A percentile compares a stretch with the other conserved stretches of the same genome.
These are phyloP conservation scores for Liolophura sinensis DNA, from an alignment of 1,140 invertebrate species.

Conservation along the genomic window DNA sequence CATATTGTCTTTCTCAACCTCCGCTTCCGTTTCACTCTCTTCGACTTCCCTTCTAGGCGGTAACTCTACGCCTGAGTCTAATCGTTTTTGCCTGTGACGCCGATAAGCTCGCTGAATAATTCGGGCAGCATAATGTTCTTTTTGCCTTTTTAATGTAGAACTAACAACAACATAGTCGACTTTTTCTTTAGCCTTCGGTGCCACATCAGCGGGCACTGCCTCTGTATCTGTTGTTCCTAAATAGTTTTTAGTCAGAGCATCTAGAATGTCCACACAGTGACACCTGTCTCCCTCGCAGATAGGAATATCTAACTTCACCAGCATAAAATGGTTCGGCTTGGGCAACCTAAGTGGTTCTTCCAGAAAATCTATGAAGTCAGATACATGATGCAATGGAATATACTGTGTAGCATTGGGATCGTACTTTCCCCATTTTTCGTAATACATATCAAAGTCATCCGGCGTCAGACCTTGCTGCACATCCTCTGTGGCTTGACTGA, in stretches of 20 bases:
- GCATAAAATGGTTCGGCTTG: constrained; percentile 98
- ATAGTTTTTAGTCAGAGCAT: constrained; percentile 89
- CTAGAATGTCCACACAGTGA: constrained; percentile 97
- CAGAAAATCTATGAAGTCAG: constrained; percentile 88
- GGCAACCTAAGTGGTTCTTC: constrained; percentile 73
- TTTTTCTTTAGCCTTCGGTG: constrained; percentile 81
- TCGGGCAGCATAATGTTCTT: constrained; percentile 93
- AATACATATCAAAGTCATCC: constrained; percentile 99
- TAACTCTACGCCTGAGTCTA: no score
- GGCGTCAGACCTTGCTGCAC: constrained; percentile 97
- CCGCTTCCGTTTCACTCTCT: no score
- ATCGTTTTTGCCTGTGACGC: constrained; percentile 24
- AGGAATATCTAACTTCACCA: constrained; percentile 97
- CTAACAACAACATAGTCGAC: constrained; percentile 89
- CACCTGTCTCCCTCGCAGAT: constrained; percentile 96
- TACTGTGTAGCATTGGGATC: constrained; percentile 98
- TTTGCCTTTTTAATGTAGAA: constrained; percentile 90
- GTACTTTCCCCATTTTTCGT: constrained; percentile 98
- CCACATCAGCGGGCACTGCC: constrained; percentile 65
- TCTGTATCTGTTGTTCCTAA: constrained; percentile 78
- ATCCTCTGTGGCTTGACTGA: constrained; percentile 96
- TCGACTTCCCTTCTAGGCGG: no score
- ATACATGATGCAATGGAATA: constrained; percentile 89
- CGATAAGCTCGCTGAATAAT: constrained; percentile 92
- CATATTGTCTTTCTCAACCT: no score